Percentiles rank a stretch among this genome's conserved stretches.
phyloP scores from a whole-genome alignment of 2,888 invertebrate genomes.

The Apamea epomidion region DNA sequence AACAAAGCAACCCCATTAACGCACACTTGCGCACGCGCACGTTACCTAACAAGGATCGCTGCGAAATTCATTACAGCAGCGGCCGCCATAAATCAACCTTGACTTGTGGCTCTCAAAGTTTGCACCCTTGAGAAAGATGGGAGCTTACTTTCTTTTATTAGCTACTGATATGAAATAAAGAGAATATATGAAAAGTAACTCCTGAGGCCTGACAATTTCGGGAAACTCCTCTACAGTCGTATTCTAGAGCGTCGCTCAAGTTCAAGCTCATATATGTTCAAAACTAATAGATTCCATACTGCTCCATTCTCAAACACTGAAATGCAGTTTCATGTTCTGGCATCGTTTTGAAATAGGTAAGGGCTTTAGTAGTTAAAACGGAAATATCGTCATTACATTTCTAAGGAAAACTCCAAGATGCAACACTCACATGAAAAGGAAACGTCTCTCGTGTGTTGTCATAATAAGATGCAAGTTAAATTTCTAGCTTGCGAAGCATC shows the following conservation, averaged over 20 bases:
- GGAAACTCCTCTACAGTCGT: not conserved
- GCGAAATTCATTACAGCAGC: slow-evolving; percentile 81
- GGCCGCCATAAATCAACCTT: slow-evolving; percentile 76
- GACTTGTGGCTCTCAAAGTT: slow-evolving; percentile 67
- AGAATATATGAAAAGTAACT: not conserved
- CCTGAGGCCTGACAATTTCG: not conserved
- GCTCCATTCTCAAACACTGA: too few species aligned
- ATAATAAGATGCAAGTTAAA: not conserved
- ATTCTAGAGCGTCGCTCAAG: not conserved
- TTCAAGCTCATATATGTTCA: not conserved
- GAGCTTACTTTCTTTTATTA: not conserved
- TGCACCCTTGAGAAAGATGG: slow-evolving; percentile 25
- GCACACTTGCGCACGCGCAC: slow-evolving; percentile 71
- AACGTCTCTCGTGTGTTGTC: not conserved
- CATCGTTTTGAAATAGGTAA: too few species aligned
- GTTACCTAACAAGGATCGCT: slow-evolving; percentile 82
- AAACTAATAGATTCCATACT: not conserved
- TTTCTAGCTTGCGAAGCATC: not conserved
- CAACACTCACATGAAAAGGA: too few species aligned
- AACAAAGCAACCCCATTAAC: slow-evolving; percentile 78
- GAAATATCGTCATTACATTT: not conserved
- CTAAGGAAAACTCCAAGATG: not conserved
- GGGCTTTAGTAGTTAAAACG: not conserved
- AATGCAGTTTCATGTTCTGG: too few species aligned
- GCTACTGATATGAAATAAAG: not conserved